Percentiles rank a stretch among this genome's conserved stretches.
Evolutionary conservation across 2,888 invertebrate species (phyloP).

Genomic region (Seira ritae): DNA sequence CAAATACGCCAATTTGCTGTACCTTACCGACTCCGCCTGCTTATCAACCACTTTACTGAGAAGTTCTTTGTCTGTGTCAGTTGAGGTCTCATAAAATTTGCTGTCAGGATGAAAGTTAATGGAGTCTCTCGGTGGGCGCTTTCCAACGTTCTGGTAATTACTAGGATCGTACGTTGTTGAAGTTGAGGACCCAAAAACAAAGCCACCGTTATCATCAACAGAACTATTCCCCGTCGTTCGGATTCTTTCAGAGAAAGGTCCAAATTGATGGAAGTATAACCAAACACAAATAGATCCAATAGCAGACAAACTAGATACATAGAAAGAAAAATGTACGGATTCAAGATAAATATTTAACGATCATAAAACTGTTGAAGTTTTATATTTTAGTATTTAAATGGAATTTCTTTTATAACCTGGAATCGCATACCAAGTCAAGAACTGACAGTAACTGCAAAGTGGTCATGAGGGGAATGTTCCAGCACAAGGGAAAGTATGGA

Average conservation of each 20-base stretch:
- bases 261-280: slow-evolving; percentile 39
- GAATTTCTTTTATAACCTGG: background rate
- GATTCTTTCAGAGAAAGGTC: slow-evolving; percentile 11
- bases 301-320: slow-evolving; percentile 22
- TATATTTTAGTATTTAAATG: background rate
- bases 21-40: background rate
- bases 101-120: background rate
- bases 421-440: slow-evolving; percentile 28
- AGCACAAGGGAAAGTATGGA: slow-evolving; percentile 41
- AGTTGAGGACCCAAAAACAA: background rate
- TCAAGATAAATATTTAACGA: background rate
- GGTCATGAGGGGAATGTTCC: slow-evolving; percentile 1
- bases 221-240: no score
- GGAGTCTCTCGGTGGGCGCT: background rate
- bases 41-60: background rate
- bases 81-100: background rate
- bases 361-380: background rate
- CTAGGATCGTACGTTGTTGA: background rate
- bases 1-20: slow-evolving; percentile 37
- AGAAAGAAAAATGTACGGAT: background rate
- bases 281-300: slow-evolving; percentile 27
- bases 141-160: background rate
- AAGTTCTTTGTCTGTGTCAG: background rate
- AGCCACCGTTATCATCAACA: no score
- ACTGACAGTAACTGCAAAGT: slow-evolving; percentile 27